Conservation (phyloP, 64 coral and sea anemone genomes). For the Exaiptasia diaphana region DNA sequence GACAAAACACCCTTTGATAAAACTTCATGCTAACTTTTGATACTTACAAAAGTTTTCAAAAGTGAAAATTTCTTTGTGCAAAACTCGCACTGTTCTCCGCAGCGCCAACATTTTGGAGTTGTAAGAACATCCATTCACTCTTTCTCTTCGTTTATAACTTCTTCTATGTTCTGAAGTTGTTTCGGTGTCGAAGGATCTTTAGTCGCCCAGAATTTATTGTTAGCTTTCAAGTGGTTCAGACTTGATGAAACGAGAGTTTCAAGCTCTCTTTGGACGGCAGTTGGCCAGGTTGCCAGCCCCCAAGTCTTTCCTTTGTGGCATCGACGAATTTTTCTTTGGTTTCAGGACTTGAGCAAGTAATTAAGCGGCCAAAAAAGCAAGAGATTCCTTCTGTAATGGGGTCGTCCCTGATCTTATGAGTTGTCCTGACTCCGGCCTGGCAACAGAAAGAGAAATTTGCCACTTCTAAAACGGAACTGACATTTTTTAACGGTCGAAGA, state of each 20-base stretch:
- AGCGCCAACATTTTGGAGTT: background rate
- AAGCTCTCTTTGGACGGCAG: background rate
- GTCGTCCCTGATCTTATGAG: background rate
- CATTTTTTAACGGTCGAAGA: too few relatives aligned
- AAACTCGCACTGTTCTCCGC: background rate
- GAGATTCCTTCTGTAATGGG: constrained; percentile 10
- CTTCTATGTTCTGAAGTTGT: background rate
- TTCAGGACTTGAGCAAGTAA: background rate
- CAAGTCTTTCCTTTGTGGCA: background rate
- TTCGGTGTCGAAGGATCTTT: background rate
- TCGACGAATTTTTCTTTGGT: background rate
- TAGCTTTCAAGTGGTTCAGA: background rate
- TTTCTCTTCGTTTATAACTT: background rate
- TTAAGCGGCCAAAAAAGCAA: constrained; percentile 11
- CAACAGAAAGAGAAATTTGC: constrained; percentile 12
- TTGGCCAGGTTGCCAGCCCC: background rate
- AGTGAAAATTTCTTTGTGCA: too few relatives aligned
- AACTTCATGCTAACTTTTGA: too few relatives aligned
- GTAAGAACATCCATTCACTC: background rate
- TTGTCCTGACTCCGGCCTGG: background rate
- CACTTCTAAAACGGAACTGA: background rate
- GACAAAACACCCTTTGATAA: too few relatives aligned
- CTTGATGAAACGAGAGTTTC: background rate
- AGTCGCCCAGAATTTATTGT: background rate
- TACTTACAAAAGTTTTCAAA: too few relatives aligned